Evolutionary conservation across 2,113 vertebrate genomes (phyloP), one percentile per base, ranked within the genome.

Genomic region (Pluvianellus socialis): DNA sequence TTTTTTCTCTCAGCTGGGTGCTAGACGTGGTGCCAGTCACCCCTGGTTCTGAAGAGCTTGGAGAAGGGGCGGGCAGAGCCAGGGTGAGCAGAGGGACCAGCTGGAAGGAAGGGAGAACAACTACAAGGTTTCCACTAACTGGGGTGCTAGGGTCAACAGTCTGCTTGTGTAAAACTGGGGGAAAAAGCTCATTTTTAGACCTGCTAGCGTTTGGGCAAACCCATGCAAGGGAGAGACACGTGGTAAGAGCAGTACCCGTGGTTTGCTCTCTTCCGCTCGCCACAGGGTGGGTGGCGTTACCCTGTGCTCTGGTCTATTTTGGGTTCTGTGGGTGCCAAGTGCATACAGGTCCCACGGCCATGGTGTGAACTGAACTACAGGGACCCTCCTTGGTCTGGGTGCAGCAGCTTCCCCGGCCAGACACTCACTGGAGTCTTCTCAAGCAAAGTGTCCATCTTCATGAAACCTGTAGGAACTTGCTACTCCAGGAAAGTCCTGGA

Each of bases 311-410:
- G 61, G 27, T 70, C 73, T 70, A 23, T 71, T 59, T n/a, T 44
- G 30, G 32, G 53, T 32, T 83, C 79, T 7, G 12, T 61, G 71
- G 30, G 23, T 63, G n/a, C 38, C 23, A 13, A 55, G 52, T 38
- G 27, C 14, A 8, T 38, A 45, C 0, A 8, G 38, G 38, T 55
- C n/a, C 45, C 42, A 62, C 0, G 3, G 62, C 16, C 24, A 35
- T 38, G 58, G 20, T 9, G 6, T 9, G 49, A 24, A 14, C 26
- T 0, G 0, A 76, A 49, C 19, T 22, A 8, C 9, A 3, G 53
- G 28, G 24, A 72, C 22, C 14, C 13, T 38, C 40, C 62, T 76
- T 90, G 24, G 12, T 50, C 30, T 59, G 65, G 4, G n/a, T 79
- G 38, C 62, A 91, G 86, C 66, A 86, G 49, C 35, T 79, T 22